Evolutionary conservation across 2,888 invertebrate species (phyloP).

Genomic region (Pterostichus niger): DNA sequence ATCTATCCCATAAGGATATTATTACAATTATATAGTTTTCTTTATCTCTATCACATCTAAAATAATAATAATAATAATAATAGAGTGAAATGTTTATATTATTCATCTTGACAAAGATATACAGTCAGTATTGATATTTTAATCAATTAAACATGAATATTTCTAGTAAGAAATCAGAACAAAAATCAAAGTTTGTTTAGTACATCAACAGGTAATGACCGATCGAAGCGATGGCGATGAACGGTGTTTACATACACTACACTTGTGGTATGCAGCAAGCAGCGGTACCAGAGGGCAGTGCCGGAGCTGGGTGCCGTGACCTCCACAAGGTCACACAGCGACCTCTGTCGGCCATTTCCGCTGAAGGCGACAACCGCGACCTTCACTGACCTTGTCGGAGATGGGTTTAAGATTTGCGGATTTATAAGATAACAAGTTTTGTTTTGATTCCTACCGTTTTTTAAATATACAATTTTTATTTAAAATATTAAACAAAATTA

Average conservation of each 20-base stretch:
- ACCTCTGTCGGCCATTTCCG: slow-evolving; percentile 60
- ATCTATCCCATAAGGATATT: too few relatives aligned
- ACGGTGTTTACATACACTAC: not conserved
- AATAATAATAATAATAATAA: too few relatives aligned
- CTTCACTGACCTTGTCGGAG: slow-evolving; percentile 43
- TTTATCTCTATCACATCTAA: too few relatives aligned
- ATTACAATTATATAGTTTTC: too few relatives aligned
- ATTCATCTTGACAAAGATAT: too few relatives aligned
- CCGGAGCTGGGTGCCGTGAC: slow-evolving; percentile 35
- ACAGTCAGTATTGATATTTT: too few relatives aligned
- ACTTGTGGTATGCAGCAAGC: not conserved
- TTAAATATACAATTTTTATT: too few relatives aligned
- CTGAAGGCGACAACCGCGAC: slow-evolving; percentile 58
- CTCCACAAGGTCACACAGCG: slow-evolving; percentile 51
- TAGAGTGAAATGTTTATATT: too few relatives aligned
- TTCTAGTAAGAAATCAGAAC: too few relatives aligned
- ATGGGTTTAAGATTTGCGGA: slow-evolving; percentile 11
- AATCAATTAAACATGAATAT: too few relatives aligned
- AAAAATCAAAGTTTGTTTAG: too few relatives aligned
- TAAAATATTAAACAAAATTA: too few relatives aligned
- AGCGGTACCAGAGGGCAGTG: slow-evolving; percentile 32
- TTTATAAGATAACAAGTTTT: slow-evolving; percentile 12
- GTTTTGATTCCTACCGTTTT: not conserved
- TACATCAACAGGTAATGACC: slow-evolving; percentile 19
- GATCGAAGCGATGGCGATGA: not conserved